Conservation (phyloP, 2,888 invertebrate genomes). For the Agrenia bidenticulata region DNA sequence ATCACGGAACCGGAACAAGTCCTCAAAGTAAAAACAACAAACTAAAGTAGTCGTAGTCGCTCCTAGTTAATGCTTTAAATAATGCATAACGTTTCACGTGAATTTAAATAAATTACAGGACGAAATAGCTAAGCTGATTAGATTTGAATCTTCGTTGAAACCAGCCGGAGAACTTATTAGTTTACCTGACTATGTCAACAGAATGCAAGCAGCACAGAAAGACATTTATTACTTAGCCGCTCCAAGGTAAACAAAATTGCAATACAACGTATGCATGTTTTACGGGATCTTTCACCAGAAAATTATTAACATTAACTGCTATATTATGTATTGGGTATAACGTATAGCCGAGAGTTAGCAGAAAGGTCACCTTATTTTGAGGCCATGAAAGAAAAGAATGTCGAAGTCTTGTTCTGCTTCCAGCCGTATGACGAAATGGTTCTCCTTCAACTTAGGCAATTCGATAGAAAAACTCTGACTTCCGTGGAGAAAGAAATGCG, state of each 20-base stretch:
- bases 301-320: no score
- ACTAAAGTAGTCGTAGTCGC: neutral
- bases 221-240: constrained; percentile 91
- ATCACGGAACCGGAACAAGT: constrained; percentile 76
- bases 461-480: constrained; percentile 72
- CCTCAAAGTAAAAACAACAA: constrained; percentile 69
- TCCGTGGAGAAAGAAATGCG: constrained; percentile 94
- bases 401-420: constrained; percentile 92
- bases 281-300: no score
- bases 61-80: neutral
- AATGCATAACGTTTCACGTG: no score
- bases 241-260: constrained; percentile 68
- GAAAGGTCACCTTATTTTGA: constrained; percentile 95
- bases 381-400: constrained; percentile 79
- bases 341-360: constrained; percentile 80
- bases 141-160: constrained; percentile 86
- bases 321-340: no score
- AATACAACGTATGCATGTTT: no score
- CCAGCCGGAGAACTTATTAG: constrained; percentile 71
- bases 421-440: constrained; percentile 97
- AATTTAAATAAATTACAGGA: constrained; percentile 74
- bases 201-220: constrained; percentile 76
- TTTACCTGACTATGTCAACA: constrained; percentile 75
- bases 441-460: constrained; percentile 82
- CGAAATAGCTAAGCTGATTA: constrained; percentile 81